These are phyloP conservation scores for Cheilosia grossa DNA, from an alignment of 2,888 invertebrate species.

Conservation along the genomic window DNA sequence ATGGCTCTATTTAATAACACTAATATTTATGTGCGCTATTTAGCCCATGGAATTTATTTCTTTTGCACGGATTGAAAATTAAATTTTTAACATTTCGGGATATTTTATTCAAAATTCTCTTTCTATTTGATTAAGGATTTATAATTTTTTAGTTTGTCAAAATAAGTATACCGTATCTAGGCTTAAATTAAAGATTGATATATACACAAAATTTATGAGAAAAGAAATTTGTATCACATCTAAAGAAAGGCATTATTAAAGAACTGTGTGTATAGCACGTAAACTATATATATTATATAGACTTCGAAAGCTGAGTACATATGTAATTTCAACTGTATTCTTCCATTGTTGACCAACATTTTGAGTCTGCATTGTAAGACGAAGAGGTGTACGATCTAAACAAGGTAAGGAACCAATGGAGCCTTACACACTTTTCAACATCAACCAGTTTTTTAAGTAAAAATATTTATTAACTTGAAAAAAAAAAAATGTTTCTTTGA, in stretches of 20 bases:
- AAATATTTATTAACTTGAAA: constrained; percentile 57
- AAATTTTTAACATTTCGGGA: neutral
- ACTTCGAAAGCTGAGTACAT: constrained; percentile 47
- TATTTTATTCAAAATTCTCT: neutral
- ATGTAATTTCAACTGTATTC: constrained; percentile 52
- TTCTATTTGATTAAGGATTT: constrained; percentile 13
- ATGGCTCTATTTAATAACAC: no score
- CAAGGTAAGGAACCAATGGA: constrained; percentile 70
- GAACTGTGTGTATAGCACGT: constrained; percentile 66
- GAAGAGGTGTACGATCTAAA: constrained; percentile 36
- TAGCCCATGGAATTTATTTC: no score
- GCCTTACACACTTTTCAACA: constrained; percentile 57
- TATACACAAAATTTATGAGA: constrained; percentile 47
- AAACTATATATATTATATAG: constrained; percentile 12
- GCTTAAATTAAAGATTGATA: constrained; percentile 65
- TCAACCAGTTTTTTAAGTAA: constrained; percentile 50
- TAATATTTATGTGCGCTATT: no score
- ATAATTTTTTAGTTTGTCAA: neutral
- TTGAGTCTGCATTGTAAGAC: constrained; percentile 52
- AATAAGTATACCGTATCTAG: constrained; percentile 53
- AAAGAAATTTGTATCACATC: constrained; percentile 58
- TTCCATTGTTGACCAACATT: constrained; percentile 54
- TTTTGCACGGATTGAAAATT: neutral
- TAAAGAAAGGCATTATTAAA: constrained; percentile 73
- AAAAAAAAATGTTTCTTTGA: constrained; percentile 61